These are phyloP conservation scores for Elegia similella DNA, from an alignment of 2,888 invertebrate species.

Conservation along the genomic window DNA sequence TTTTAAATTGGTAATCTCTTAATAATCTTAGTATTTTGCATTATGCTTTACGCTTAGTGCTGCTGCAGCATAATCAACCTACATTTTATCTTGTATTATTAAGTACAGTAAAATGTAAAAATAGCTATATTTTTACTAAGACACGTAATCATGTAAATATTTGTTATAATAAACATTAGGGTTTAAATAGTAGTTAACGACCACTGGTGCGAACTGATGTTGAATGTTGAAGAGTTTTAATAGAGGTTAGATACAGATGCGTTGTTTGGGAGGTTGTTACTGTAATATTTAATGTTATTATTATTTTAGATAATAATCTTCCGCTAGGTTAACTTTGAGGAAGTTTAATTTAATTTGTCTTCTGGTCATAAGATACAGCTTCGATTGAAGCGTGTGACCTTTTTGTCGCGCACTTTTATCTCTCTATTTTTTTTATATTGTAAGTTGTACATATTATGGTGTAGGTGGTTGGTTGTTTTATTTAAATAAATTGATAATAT, in stretches of 20 bases:
- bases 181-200: conserved; percentile 62
- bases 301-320: conserved; percentile 49
- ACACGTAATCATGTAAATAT: conserved; percentile 25
- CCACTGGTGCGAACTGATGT: conserved; percentile 79
- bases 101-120: conserved; percentile 38
- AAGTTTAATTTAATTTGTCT: conserved; percentile 38
- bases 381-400: conserved; percentile 30
- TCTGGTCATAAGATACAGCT: conserved; percentile 54
- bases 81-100: conserved; percentile 21
- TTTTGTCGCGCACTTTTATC: conserved; percentile 56
- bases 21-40: conserved; percentile 11
- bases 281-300: conserved; percentile 57
- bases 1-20: conserved; percentile 14
- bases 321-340: conserved; percentile 44
- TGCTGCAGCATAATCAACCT: conserved; percentile 26
- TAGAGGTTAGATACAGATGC: conserved; percentile 64
- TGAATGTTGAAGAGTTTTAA: conserved; percentile 79
- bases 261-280: conserved; percentile 75
- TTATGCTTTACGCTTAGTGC: conserved; percentile 19
- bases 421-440: conserved; percentile 63
- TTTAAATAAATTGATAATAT: conserved; percentile 65
- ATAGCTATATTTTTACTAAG: conserved; percentile 74
- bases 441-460: conserved; percentile 63
- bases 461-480: conserved; percentile 72
- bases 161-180: conserved; percentile 36